Conservation (phyloP, 2,797 vertebrate genomes). For the Bradypodion pumilum region DNA sequence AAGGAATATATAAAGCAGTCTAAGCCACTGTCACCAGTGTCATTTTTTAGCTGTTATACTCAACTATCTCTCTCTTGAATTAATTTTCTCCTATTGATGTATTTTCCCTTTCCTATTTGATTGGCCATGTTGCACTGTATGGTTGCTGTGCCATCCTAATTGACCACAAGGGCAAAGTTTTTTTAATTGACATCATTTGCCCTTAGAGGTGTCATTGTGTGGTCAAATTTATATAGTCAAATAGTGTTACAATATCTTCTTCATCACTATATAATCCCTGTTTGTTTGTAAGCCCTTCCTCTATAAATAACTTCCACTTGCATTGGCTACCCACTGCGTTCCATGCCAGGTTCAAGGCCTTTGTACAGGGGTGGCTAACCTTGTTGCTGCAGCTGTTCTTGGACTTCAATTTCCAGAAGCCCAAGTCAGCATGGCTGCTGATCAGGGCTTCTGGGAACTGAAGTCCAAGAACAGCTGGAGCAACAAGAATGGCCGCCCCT, state of each 20-base stretch:
- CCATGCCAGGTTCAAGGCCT: too few relatives aligned
- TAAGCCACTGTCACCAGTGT: too few relatives aligned
- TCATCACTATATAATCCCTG: neutral
- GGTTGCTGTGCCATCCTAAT: neutral
- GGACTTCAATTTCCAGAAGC: too few relatives aligned
- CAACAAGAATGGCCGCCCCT: too few relatives aligned
- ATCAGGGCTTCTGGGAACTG: too few relatives aligned
- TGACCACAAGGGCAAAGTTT: neutral
- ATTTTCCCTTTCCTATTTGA: neutral
- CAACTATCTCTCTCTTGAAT: neutral
- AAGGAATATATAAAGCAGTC: neutral
- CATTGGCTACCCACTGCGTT: too few relatives aligned
- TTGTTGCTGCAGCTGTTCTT: too few relatives aligned
- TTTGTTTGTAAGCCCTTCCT: neutral
- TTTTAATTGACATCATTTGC: neutral
- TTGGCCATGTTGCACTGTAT: neutral
- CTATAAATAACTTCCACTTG: too few relatives aligned
- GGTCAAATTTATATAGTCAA: too few relatives aligned
- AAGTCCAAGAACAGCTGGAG: too few relatives aligned
- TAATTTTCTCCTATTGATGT: neutral
- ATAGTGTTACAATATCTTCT: neutral
- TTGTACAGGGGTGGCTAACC: too few relatives aligned
- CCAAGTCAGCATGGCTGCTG: too few relatives aligned
- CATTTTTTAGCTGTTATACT: neutral
- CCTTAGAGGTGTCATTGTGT: neutral